Base-by-base conservation (phyloP, 2,113 vertebrate species). In the Rafetus swinhoei region DNA sequence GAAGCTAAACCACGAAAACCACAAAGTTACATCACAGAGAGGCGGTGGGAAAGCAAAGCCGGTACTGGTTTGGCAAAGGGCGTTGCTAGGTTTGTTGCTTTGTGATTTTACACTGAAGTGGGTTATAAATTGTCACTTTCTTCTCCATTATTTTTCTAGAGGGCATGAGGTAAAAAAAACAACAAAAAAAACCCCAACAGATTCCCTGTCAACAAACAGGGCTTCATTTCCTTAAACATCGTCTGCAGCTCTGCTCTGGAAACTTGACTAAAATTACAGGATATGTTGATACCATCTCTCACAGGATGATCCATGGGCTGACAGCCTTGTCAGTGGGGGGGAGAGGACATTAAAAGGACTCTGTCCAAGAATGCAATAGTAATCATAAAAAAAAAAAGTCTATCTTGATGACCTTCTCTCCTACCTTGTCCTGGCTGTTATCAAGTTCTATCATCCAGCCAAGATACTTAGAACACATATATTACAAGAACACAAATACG, bases 321-420 rank as follows among this genome's bases (percentile, higher is more conserved):
- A 77, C 94, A 89, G 94, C 85, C 25, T 79, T 21, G 93, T 10
- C 96, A 94, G 69, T 4, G 65, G 89, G 89, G 45, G 81, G n/a
- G 15, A 77, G 39, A 60, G 9, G 87, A 29, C 1, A 0, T 76
- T 10, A 19, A 56, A 79, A 76, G 82, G 81, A 89, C 86, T 95
- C 91, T 18, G 74, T 27, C 91, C 62, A 91, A 82, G 84, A 96
- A 94, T 55, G 86, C 54, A 57, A 72, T 1, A 45, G 87, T 86
- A 95, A 90, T 88, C 45, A 45, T 45, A 5, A 45, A 32, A n/a
- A 52, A 52, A 85, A 90, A 95, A 90, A n/a, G 32, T 35, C 90
- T 92, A 95, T 93, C 94, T 93, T 50, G 90, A 93, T 97, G 96
- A 97, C 96, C 96, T 96, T 88, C 93, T 94, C 90, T 92, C 92